phyloP scores from a whole-genome alignment of 2,113 vertebrate genomes.

The Hystrix cristata region DNA sequence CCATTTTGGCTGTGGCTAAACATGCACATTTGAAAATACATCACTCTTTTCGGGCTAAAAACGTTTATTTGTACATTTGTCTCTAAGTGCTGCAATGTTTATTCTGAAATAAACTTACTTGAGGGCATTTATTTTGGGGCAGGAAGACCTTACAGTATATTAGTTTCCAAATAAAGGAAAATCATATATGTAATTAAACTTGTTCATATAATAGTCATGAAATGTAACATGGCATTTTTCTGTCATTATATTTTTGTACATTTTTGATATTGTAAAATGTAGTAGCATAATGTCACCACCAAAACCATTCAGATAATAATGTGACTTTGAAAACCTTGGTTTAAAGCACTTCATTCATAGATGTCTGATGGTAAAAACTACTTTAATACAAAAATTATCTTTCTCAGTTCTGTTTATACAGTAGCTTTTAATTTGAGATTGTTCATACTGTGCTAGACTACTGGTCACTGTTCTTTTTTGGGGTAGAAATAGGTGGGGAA shows the following conservation, averaged over 20 bases:
- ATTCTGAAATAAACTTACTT: constrained; percentile 23
- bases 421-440: constrained; percentile 43
- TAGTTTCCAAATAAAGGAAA: neutral
- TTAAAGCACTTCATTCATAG: constrained; percentile 16
- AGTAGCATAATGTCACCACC: neutral
- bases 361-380: constrained; percentile 34
- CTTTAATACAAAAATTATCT: constrained; percentile 7
- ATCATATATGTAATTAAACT: neutral
- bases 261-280: constrained; percentile 48
- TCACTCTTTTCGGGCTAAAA: neutral
- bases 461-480: constrained; percentile 58
- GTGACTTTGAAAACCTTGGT: neutral
- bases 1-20: constrained; percentile 30
- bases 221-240: constrained; percentile 54
- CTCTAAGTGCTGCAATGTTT: neutral
- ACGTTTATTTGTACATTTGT: constrained; percentile 16
- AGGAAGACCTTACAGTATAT: constrained; percentile 42
- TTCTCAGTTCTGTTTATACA: neutral
- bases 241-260: neutral
- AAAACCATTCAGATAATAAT: constrained; percentile 17
- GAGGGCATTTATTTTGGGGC: constrained; percentile 40
- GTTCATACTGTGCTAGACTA: constrained; percentile 68
- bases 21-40: neutral
- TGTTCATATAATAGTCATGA: constrained; percentile 5
- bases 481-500: neutral